Base-by-base conservation (phyloP, 1,140 invertebrate species). In the Caenorhabditis inopinata region DNA sequence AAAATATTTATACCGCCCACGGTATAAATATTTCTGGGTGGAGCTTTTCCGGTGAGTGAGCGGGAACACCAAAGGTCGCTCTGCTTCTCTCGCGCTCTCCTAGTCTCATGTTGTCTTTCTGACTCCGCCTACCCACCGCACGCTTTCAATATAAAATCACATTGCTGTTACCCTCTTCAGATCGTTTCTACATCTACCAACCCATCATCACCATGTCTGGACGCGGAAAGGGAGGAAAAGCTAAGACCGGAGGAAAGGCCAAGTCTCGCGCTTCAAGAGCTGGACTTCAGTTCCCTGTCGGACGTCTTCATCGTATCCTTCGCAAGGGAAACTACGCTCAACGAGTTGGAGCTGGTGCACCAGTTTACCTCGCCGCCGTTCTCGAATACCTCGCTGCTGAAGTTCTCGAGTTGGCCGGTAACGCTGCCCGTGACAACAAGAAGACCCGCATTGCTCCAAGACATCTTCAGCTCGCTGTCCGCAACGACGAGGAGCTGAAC, bases 401-500 rank as follows among this genome's bases (percentile, higher is more conserved):
- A 45, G 74, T 75, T 75, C 74, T 90, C 11, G 90, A 91, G 81
- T 88, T 90, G 88, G 93, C 93, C 29, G 92, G 93, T 3, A 93
- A 94, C 84, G 93, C 93, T 23, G 93, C 93, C 0, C 84, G 90
- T 53, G 90, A 91, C 87, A 91, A 91, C 88, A 91, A 90, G 83
- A 91, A 90, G 84, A 88, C 91, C 21, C 83, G 90, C 47, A 90
- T 91, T 81, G 89, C 90, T 73, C 90, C 90, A 45, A 82, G 90
- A 78, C 90, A 90, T 85, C 84, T 90, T 48, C 90, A 91, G 83
- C 83, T 90, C 38, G 90, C 89, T 81, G 88, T 90, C 23, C 91
- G 93, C 47, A 94, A 94, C 89, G 94, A 95, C 89, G 93, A 94
- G 84, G 94, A 95, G 87, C 89, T 95, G 82, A 93, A 93, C 85